Evolutionary conservation across 2,888 invertebrate species (phyloP), one percentile per base, ranked within the genome.

Genomic region (Copidosoma aretas): DNA sequence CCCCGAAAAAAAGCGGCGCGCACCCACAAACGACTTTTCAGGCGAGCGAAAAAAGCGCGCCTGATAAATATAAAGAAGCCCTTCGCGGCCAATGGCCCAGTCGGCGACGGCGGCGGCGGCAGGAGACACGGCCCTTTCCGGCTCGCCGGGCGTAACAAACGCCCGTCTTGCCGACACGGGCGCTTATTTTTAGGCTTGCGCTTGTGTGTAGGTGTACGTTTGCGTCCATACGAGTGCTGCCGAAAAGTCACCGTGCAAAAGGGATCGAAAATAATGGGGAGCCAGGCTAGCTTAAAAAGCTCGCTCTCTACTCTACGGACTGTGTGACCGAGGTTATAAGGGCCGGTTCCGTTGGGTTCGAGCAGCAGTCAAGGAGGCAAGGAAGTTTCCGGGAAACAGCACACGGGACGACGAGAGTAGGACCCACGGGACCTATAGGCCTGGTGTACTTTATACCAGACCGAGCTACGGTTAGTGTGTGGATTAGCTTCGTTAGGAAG

Each of bases 401-500:
- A 17, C 64, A 43, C 32, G 8, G 32, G 32, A 32, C 32, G 32
- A 32, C 32, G 32, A 32, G 32, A 32, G n/a, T n/a, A n/a, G n/a
- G 32, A 32, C 8, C 32, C 32, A 32, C 32, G 32, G 8, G 32
- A 32, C 8, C 3, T 32, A 32, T 32, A 32, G 3, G 32, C 8
- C 3, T 8, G 32, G 32, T 32, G 8, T 32, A 32, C 32, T 32
- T 32, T 32, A 32, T 8, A 8, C 8, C 32, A 32, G 32, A 3
- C 32, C 32, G 32, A 32, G 32, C 32, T 8, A 32, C 3, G 4
- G 32, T 5, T 3, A 15, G 49, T 10, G 75, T 74, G 77, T 72
- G 74, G 77, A 76, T 77, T 77, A 75, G 73, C 75, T 74, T 77
- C 75, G 73, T 77, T 77, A 76, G 72, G 68, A 74, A 63, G 69